A percentile compares a stretch with the other conserved stretches of the same genome.
These are phyloP conservation scores for Coelopa pilipes DNA, from an alignment of 2,888 invertebrate species.

Conservation along the genomic window DNA sequence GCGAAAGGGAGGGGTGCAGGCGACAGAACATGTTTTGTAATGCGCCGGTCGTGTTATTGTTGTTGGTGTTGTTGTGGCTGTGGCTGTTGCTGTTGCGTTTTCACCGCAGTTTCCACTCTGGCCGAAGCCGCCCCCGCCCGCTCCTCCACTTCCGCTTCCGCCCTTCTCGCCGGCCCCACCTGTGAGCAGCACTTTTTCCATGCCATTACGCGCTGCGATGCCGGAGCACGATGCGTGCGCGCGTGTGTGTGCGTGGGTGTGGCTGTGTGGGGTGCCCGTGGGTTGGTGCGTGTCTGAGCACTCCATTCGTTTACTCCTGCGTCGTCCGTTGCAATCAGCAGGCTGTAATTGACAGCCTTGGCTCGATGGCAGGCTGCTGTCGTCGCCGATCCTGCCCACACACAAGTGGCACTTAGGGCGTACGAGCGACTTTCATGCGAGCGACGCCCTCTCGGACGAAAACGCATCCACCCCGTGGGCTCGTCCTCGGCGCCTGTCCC, in stretches of 20 bases:
- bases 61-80: no score
- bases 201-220: constrained; percentile 5
- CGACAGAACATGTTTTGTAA: no score
- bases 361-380: background rate
- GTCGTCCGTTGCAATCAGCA: constrained; percentile 21
- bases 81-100: no score
- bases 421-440: background rate
- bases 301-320: background rate
- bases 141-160: no score
- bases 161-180: no score
- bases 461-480: no score
- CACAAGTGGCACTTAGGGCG: background rate
- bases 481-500: no score
- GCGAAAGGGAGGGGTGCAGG: no score
- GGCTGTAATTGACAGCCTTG: constrained; percentile 29
- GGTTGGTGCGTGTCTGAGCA: background rate
- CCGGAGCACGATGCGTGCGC: background rate
- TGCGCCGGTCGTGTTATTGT: no score
- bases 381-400: background rate
- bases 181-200: background rate
- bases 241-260: background rate
- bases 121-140: no score
- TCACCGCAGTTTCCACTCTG: no score
- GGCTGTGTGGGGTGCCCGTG: background rate
- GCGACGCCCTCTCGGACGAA: no score